A percentile compares a stretch with the other conserved stretches of the same genome.
phyloP scores from a whole-genome alignment of 2,113 vertebrate species.

The Athene cunicularia region DNA sequence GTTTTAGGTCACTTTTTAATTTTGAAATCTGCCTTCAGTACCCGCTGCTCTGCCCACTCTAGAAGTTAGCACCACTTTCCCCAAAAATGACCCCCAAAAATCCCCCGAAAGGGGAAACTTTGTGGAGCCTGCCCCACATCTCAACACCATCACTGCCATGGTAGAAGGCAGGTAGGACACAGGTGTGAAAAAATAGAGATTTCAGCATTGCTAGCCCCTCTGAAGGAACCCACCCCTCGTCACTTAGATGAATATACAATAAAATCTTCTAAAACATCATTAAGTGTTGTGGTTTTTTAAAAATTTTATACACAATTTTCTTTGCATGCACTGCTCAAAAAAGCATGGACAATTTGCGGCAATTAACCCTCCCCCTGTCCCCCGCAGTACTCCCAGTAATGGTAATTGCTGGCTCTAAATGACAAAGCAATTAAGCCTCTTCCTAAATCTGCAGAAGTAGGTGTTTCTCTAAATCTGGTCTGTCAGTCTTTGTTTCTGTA shows the following conservation, averaged over 20 bases:
- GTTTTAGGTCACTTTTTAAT: neutral
- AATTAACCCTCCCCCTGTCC: neutral
- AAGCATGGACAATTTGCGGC: neutral
- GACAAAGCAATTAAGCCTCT: constrained; percentile 15
- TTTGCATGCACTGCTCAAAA: neutral
- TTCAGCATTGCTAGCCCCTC: neutral
- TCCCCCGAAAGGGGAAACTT: neutral
- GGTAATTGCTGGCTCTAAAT: constrained; percentile 9
- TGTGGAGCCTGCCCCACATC: neutral
- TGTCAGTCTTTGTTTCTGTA: neutral
- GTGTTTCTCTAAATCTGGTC: neutral
- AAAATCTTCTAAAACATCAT: neutral
- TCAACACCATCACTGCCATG: rapidly evolving
- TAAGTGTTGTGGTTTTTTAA: neutral
- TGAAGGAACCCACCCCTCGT: neutral
- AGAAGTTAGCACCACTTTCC: neutral
- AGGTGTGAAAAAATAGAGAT: neutral
- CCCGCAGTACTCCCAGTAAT: neutral
- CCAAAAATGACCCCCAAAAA: neutral
- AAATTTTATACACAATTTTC: neutral
- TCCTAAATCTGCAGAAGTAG: constrained; percentile 11
- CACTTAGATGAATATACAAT: neutral
- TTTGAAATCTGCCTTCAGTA: neutral
- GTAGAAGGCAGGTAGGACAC: neutral
- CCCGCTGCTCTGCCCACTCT: rapidly evolving